Evolutionary conservation across 2,888 invertebrate species (phyloP).

Genomic region (Allygus modestus): DNA sequence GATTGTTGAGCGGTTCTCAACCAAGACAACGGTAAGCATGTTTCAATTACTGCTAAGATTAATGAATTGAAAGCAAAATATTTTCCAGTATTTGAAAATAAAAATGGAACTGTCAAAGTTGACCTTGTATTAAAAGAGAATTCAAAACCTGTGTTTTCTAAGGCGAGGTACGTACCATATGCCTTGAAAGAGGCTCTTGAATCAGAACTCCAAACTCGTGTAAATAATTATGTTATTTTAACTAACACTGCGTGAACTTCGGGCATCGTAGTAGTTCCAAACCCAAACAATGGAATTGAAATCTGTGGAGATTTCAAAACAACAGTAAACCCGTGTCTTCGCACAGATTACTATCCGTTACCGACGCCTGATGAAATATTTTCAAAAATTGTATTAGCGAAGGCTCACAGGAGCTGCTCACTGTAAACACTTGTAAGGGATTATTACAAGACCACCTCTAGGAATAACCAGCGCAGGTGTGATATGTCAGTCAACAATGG

Average conservation of each 20-base stretch:
- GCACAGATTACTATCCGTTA: slow-evolving; percentile 17
- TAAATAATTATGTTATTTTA: background rate
- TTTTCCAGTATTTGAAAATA: slow-evolving; percentile 20
- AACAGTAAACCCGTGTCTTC: slow-evolving; percentile 22
- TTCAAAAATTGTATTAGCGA: slow-evolving; percentile 1
- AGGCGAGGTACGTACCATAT: slow-evolving; percentile 15
- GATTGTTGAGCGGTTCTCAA: background rate
- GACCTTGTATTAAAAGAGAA: slow-evolving; percentile 27
- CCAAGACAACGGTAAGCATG: slow-evolving; percentile 13
- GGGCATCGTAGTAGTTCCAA: background rate
- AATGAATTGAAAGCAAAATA: slow-evolving; percentile 23
- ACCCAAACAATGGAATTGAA: background rate
- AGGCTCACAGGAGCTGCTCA: background rate
- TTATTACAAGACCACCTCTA: slow-evolving; percentile 2
- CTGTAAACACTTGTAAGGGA: slow-evolving; percentile 9
- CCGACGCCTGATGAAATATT: slow-evolving; percentile 37
- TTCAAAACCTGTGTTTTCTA: slow-evolving; percentile 21
- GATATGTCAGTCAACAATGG: slow-evolving; percentile 15
- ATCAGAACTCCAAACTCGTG: background rate
- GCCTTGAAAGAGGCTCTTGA: background rate
- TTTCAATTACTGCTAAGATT: slow-evolving; percentile 8
- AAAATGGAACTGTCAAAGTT: slow-evolving; percentile 25
- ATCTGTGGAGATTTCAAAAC: slow-evolving; percentile 13
- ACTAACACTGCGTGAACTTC: background rate
- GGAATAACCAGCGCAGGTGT: slow-evolving; percentile 25